phyloP scores from a whole-genome alignment of 2,888 invertebrate genomes.

The Salpingus planirostris region DNA sequence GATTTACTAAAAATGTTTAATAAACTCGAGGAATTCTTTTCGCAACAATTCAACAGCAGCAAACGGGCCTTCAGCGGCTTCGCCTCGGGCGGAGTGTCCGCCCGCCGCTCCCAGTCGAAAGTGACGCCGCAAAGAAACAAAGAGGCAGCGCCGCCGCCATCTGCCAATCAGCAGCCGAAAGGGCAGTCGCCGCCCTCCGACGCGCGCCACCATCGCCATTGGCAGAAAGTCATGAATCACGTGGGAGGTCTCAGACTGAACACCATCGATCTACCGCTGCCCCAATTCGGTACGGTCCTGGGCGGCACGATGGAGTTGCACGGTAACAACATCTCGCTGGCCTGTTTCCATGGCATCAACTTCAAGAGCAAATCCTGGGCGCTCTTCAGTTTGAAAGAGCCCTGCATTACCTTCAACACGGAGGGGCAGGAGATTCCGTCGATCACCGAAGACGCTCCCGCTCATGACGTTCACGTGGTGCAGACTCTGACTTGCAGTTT shows the following conservation, averaged over 20 bases:
- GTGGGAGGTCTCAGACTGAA: conserved; percentile 75
- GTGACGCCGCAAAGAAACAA: conserved; percentile 19
- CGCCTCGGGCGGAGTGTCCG: conserved; percentile 28
- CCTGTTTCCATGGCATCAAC: conserved; percentile 96
- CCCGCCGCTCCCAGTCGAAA: no score
- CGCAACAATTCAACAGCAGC: conserved; percentile 94
- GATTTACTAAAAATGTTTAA: conserved; percentile 95
- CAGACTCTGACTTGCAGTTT: conserved; percentile 86
- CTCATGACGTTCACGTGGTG: conserved; percentile 68
- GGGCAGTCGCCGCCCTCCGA: no score
- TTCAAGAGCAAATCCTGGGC: conserved; percentile 96
- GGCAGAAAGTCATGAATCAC: conserved; percentile 54
- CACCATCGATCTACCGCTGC: conserved; percentile 59
- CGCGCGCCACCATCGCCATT: conserved; percentile 1
- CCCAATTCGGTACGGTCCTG: conserved; percentile 66
- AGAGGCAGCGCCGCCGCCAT: conserved; percentile 1
- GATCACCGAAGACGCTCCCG: conserved; percentile 30
- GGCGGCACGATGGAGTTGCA: conserved; percentile 85
- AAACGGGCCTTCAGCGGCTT: conserved; percentile 68
- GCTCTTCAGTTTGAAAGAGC: conserved; percentile 85
- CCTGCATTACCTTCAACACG: conserved; percentile 85
- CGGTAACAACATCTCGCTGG: conserved; percentile 84
- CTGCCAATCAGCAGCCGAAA: no score
- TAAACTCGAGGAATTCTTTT: conserved; percentile 95
- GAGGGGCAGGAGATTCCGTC: conserved; percentile 82